Conservation (phyloP, 2,113 vertebrate species). For the Galemys pyrenaicus region DNA sequence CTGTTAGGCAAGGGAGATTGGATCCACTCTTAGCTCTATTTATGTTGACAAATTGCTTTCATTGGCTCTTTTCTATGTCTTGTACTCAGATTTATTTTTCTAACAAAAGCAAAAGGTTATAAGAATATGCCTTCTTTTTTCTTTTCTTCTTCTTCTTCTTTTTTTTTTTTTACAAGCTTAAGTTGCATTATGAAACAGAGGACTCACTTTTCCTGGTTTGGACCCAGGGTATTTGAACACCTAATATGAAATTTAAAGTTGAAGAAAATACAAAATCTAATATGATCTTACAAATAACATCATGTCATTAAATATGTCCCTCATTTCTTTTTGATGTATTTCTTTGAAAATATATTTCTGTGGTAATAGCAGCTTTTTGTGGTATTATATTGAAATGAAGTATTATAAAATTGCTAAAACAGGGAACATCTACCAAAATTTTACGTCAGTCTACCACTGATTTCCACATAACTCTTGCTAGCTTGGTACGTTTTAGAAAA, state of each 20-base stretch:
- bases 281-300: neutral
- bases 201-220: neutral
- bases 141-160: neutral
- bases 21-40: neutral
- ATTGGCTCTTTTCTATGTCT: neutral
- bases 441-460: neutral
- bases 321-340: neutral
- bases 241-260: neutral
- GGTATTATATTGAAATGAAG: neutral
- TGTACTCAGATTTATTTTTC: neutral
- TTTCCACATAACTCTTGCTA: neutral
- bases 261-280: neutral
- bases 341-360: neutral
- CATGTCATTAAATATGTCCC: neutral
- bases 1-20: neutral
- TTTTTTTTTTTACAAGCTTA: neutral
- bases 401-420: neutral
- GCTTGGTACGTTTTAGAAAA: neutral
- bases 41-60: neutral
- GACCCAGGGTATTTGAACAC: neutral
- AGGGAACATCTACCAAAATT: neutral
- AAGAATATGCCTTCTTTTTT: neutral
- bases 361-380: neutral
- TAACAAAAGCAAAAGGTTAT: neutral
- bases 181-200: neutral